Base-by-base conservation (phyloP, 2,797 vertebrate species). In the Alcedo atthis region DNA sequence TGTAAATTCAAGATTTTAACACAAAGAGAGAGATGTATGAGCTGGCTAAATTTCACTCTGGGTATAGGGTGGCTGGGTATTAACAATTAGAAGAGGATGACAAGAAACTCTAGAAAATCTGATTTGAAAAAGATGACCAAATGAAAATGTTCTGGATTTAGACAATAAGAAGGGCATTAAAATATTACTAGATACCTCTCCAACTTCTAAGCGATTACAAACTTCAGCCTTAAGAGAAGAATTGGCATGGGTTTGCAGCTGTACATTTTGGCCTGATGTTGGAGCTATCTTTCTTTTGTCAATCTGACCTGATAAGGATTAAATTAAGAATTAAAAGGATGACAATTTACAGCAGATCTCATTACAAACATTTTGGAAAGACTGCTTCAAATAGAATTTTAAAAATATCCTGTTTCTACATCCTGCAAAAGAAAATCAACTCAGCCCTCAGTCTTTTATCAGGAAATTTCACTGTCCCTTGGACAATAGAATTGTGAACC, bases 271-370 rank as follows among this genome's bases (percentile, higher is more conserved):
- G 59, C 22, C 71, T 81, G 57, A 54, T 26, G 7, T 15, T 70
- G 22, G 32, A 85, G 12, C 30, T 89, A 69, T 90, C 26, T 85
- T 86, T 74, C 49, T 76, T 92, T 86, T 63, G 24, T 68, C 66
- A 92, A 90, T 70, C 53, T 75, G 32, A 75, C 75, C 68, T 86
- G 48, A 58, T 70, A 88, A 63, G 68, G 49, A 92, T 88, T 89
- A 87, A 87, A 80, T 61, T 17, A 83, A 73, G 73, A 82, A 69
- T 80, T 67, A 45, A 77, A 63, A 9, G 10, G 28, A 73, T 75
- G 59, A 55, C 16, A 77, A 66, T 80, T 49, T 58, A 77, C 54
- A 80, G 17, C 5, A 82, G 26, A 87, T 90, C 12, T 85, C 26
- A 69, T 28, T 33, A 88, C 40, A 88, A 87, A 33, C 2, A 42